Conservation (phyloP, 2,797 vertebrate genomes). For the Lagorchestes hirsutus region DNA sequence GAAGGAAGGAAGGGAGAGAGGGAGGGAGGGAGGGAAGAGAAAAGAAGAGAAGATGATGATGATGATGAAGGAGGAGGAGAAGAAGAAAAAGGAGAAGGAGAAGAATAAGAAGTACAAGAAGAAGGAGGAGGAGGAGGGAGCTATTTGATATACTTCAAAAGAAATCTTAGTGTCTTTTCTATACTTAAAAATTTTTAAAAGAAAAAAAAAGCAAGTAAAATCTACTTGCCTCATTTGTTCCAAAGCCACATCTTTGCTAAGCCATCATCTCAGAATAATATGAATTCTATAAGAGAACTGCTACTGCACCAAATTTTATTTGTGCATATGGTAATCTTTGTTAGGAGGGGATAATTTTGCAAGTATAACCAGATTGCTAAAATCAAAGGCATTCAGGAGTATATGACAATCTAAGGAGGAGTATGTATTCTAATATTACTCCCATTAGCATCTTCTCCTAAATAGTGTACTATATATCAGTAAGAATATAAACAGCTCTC, state of each 20-base stretch:
- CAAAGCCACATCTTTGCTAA: slow-evolving; percentile 37
- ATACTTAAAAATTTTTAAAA: slow-evolving; percentile 46
- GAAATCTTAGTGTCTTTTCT: not conserved
- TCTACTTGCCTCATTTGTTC: slow-evolving; percentile 24
- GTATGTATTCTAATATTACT: not conserved
- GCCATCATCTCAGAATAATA: slow-evolving; percentile 4
- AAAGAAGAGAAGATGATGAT: fast-evolving
- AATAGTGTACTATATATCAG: slow-evolving; percentile 29
- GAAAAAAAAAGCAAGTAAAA: slow-evolving; percentile 42
- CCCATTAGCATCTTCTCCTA: slow-evolving; percentile 8
- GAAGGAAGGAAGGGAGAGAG: not conserved
- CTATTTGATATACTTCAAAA: slow-evolving; percentile 28
- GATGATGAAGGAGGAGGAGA: not conserved
- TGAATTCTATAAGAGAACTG: slow-evolving; percentile 10
- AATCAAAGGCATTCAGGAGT: not conserved
- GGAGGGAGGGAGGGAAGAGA: fast-evolving
- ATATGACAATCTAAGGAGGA: not conserved
- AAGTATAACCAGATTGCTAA: not conserved
- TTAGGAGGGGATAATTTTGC: slow-evolving; percentile 13
- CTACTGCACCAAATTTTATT: slow-evolving; percentile 39
- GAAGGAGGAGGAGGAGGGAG: not conserved
- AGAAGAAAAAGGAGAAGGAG: fast-evolving
- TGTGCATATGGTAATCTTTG: not conserved
- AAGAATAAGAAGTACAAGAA: not conserved
- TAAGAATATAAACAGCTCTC: slow-evolving; percentile 45